Conservation (phyloP, 2,797 vertebrate genomes). For the Mastacembelus armatus region DNA sequence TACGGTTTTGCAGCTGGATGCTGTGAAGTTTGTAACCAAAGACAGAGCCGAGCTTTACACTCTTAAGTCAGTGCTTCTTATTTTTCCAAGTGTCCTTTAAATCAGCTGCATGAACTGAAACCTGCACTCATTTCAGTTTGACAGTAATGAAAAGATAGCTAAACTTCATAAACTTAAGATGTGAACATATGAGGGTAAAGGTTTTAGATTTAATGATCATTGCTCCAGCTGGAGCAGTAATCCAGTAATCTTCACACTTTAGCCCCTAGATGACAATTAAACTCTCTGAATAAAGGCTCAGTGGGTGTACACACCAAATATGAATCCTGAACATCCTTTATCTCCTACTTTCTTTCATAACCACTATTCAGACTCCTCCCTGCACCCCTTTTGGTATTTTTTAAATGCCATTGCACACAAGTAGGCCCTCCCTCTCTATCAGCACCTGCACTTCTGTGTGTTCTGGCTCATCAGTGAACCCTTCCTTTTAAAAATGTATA, state of each 20-base stretch:
- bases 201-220: too few species aligned
- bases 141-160: too few species aligned
- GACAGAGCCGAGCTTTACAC: slow-evolving; percentile 23
- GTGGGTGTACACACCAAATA: slow-evolving; percentile 45
- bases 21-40: slow-evolving; percentile 50
- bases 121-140: not conserved
- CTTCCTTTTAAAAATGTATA: slow-evolving; percentile 66
- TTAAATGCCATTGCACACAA: slow-evolving; percentile 34
- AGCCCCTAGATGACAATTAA: slow-evolving; percentile 48
- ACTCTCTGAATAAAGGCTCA: slow-evolving; percentile 46
- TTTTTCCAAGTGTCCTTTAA: not conserved
- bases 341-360: slow-evolving; percentile 56
- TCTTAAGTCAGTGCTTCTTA: not conserved
- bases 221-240: slow-evolving; percentile 25
- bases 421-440: slow-evolving; percentile 29
- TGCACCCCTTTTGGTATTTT: slow-evolving; percentile 39
- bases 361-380: slow-evolving; percentile 54
- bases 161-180: not conserved
- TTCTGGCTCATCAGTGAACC: slow-evolving; percentile 56
- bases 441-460: slow-evolving; percentile 62
- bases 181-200: slow-evolving; percentile 2
- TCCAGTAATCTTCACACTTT: slow-evolving; percentile 27
- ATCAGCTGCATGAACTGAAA: not conserved
- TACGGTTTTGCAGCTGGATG: slow-evolving; percentile 26
- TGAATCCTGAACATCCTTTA: slow-evolving; percentile 52